These are phyloP conservation scores for Microtus montanus DNA, from an alignment of 2,113 vertebrate genomes.

Conservation along the genomic window DNA sequence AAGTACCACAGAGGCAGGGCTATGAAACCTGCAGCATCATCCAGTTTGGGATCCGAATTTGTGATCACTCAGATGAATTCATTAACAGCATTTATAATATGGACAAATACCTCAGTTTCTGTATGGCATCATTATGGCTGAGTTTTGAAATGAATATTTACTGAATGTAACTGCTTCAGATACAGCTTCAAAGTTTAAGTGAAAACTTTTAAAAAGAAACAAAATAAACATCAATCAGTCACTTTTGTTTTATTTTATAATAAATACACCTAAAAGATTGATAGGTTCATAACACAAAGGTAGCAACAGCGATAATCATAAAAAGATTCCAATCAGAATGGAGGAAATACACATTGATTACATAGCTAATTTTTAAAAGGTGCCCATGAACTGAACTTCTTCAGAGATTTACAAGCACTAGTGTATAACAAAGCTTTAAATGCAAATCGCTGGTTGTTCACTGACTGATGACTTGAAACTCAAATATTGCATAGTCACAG, in stretches of 20 bases:
- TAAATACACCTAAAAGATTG: not conserved
- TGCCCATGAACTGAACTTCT: not conserved
- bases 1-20: accelerated
- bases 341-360: not conserved
- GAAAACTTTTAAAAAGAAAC: not conserved
- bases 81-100: not conserved
- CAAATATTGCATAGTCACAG: not conserved
- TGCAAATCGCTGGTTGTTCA: not conserved
- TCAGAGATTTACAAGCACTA: not conserved
- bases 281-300: not conserved
- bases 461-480: not conserved
- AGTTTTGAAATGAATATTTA: not conserved
- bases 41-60: not conserved
- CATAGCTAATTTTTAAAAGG: not conserved
- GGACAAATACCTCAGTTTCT: not conserved
- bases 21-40: not conserved
- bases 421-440: not conserved
- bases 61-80: not conserved
- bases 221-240: not conserved
- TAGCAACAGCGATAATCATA: not conserved
- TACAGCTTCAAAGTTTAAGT: not conserved
- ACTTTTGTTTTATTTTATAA: not conserved
- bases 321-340: not conserved
- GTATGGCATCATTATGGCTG: not conserved
- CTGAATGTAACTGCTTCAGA: not conserved